These are phyloP conservation scores for Hemichromis elongatus DNA, from an alignment of 2,113 vertebrate genomes.

Conservation along the genomic window DNA sequence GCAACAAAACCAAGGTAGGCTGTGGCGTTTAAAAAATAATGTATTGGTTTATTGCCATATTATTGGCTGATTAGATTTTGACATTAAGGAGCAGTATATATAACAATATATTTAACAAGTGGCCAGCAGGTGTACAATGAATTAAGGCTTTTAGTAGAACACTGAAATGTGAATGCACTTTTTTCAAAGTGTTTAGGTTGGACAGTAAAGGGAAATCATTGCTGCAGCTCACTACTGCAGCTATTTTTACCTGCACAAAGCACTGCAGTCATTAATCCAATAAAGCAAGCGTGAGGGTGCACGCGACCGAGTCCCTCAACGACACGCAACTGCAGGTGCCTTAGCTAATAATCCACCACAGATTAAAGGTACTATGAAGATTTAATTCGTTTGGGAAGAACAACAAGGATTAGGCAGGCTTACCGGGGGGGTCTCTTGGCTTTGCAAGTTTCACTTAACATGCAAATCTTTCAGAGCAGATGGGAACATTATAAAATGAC, in stretches of 20 bases:
- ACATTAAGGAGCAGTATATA: accelerated
- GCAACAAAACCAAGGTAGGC: not conserved
- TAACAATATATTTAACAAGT: not conserved
- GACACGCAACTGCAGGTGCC: slow-evolving; percentile 6
- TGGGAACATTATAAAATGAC: not conserved
- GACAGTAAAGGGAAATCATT: not conserved
- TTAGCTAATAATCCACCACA: slow-evolving; percentile 21
- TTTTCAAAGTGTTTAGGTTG: not conserved
- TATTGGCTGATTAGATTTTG: not conserved
- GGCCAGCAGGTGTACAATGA: not conserved
- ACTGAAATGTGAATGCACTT: not conserved
- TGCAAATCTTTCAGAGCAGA: not conserved
- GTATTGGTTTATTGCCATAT: not conserved
- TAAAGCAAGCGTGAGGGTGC: slow-evolving; percentile 1
- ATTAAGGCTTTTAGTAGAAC: not conserved
- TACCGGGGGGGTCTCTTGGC: not conserved
- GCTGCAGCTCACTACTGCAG: not conserved
- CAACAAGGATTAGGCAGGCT: not conserved
- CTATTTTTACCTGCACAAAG: not conserved
- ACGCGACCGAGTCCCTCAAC: not conserved
- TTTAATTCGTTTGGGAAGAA: not conserved
- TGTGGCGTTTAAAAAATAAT: not conserved
- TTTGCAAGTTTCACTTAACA: not conserved
- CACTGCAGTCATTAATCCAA: slow-evolving; percentile 8
- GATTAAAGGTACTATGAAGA: slow-evolving; percentile 26